Percentiles rank a stretch among this genome's conserved stretches.
Evolutionary conservation across 2,888 invertebrate species (phyloP).

Genomic region (Neocrepidodera transversa): DNA sequence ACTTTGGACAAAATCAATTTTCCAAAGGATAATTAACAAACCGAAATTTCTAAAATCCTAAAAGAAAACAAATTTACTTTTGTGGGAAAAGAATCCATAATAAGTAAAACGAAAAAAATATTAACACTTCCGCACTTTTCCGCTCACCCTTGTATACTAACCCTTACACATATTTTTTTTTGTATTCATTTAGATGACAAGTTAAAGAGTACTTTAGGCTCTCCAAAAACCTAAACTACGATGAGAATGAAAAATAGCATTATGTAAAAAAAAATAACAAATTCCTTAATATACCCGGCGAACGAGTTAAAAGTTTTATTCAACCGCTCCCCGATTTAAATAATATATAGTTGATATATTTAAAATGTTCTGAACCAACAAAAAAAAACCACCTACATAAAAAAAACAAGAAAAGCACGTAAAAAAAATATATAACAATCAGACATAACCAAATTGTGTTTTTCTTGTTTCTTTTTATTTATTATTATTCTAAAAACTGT

Average conservation of each 20-base stretch:
- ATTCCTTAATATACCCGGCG: slow-evolving; percentile 6
- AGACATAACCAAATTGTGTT: slow-evolving; percentile 12
- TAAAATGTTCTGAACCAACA: slow-evolving; percentile 13
- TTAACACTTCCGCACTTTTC: no score
- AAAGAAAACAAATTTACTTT: no score
- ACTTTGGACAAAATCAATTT: no score
- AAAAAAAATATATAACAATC: slow-evolving; percentile 11
- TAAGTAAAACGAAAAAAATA: no score
- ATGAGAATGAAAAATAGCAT: slow-evolving; percentile 6
- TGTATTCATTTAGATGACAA: slow-evolving; percentile 2
- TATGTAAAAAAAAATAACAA: slow-evolving; percentile 27
- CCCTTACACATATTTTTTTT: slow-evolving; percentile 10
- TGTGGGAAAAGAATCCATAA: no score
- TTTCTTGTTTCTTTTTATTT: slow-evolving; percentile 33
- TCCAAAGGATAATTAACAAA: no score
- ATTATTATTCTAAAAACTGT: slow-evolving; percentile 1
- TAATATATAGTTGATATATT: no score
- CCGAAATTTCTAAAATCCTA: no score
- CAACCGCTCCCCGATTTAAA: no score
- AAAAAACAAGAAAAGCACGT: slow-evolving; percentile 1
- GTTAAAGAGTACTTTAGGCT: neutral
- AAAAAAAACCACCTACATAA: slow-evolving; percentile 18
- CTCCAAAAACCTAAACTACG: neutral
- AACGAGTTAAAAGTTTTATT: no score
- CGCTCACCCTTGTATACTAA: slow-evolving; percentile 6